phyloP scores from a whole-genome alignment of 2,797 vertebrate species.

The Myiotriccus ornatus region DNA sequence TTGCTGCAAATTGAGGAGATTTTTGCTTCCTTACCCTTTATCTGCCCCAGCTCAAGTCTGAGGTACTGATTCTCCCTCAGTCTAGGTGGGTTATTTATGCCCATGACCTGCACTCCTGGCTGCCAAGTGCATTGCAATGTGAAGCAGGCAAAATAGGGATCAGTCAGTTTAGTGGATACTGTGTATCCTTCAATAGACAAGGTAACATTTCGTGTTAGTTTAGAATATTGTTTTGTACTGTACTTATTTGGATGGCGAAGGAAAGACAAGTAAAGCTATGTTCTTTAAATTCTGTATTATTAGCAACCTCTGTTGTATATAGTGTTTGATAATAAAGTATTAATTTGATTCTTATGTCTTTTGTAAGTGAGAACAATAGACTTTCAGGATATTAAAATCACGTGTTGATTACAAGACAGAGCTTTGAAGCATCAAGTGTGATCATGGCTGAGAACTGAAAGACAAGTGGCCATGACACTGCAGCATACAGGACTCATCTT shows the following conservation, averaged over 20 bases:
- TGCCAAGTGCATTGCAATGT: slow-evolving; percentile 82
- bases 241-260: slow-evolving; percentile 93
- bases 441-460: slow-evolving; percentile 72
- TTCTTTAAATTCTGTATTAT: slow-evolving; percentile 99
- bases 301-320: slow-evolving; percentile 98
- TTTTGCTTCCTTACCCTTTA: slow-evolving; percentile 9
- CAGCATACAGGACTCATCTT: slow-evolving; percentile 70
- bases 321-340: slow-evolving; percentile 99
- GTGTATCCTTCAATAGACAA: slow-evolving; percentile 98
- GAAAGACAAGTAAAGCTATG: slow-evolving; percentile 84
- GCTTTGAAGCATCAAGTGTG: slow-evolving; percentile 80
- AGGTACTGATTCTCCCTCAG: slow-evolving; percentile 38
- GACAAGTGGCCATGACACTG: slow-evolving; percentile 64
- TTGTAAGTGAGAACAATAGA: slow-evolving; percentile 91
- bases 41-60: neutral
- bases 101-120: slow-evolving; percentile 72
- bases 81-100: slow-evolving; percentile 18
- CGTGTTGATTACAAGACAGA: slow-evolving; percentile 76
- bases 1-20: slow-evolving; percentile 45
- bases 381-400: slow-evolving; percentile 89
- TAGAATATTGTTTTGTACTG: slow-evolving; percentile 95
- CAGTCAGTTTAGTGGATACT: slow-evolving; percentile 96
- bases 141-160: slow-evolving; percentile 94
- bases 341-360: slow-evolving; percentile 99
- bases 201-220: slow-evolving; percentile 94